Evolutionary conservation across 2,888 invertebrate species (phyloP), one percentile per base, ranked within the genome.

Genomic region (Pharmacophagus antenor): DNA sequence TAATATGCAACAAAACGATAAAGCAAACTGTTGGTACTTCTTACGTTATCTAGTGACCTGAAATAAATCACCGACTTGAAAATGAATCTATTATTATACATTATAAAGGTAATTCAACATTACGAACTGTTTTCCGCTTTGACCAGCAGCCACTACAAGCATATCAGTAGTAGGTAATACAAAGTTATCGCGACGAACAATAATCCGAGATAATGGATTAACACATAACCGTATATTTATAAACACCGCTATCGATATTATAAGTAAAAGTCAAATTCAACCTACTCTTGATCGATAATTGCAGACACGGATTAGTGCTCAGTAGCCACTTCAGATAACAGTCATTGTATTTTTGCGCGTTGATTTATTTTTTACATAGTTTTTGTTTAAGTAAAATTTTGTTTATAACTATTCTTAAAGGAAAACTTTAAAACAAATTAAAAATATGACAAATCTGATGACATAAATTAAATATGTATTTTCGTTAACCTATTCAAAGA

Each of bases 191-290:
- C 72, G 67, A 62, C 65, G 69, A 80, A 82, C 84, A 83, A 84
- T 89, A 89, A 89, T 89, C 89, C 88, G 70, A 80, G 85, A 88
- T 89, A 86, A 84, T 80, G 89, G 88, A 89, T 89, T 89, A 89
- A 74, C 85, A 76, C 79, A 76, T 74, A 74, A 68, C 67, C 71
- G 80, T 74, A 79, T 86, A 85, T 88, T 86, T 87, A 84, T 85
- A 88, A 88, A 88, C 80, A 82, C 79, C 77, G 80, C 82, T 80
- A 85, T 83, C 82, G 79, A 63, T 70, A 71, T 74, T 71, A 78
- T 80, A 81, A 80, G 72, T 71, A 72, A 71, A 77, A 76, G 67
- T 77, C 70, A 71, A 77, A 52, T 75, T 79, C 73, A 73, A 78
- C 68, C 72, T 72, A 70, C 65, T 69, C 72, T 71, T 71, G 71